Evolutionary conservation across 2,113 vertebrate species (phyloP).

Genomic region (Calyptommatus sinebrachiatus): DNA sequence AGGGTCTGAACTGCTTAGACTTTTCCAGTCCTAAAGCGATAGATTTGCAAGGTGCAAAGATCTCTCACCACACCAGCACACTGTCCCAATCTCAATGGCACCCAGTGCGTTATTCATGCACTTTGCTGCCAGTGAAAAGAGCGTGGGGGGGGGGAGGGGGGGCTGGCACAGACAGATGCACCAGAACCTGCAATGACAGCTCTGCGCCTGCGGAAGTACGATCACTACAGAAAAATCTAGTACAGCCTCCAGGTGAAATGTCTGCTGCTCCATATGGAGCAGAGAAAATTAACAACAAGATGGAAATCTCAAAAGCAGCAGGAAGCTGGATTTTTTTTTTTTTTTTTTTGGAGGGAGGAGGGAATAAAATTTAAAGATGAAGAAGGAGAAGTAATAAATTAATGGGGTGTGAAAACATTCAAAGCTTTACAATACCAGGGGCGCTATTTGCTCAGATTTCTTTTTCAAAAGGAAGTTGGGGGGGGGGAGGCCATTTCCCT

Average conservation of each 20-base stretch:
- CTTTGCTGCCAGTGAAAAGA: conserved; percentile 67
- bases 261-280: conserved; percentile 99
- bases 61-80: conserved; percentile 50
- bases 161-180: conserved; percentile 92
- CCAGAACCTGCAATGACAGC: conserved; percentile 95
- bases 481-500: neutral
- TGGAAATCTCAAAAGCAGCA: conserved; percentile 96
- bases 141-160: neutral
- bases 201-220: conserved; percentile 93
- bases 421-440: conserved; percentile 97
- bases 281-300: conserved; percentile 99
- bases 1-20: conserved; percentile 25
- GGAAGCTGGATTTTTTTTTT: conserved; percentile 87
- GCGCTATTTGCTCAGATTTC: conserved; percentile 94
- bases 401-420: conserved; percentile 97
- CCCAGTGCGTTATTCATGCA: conserved; percentile 83
- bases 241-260: conserved; percentile 99
- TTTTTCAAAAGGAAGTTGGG: conserved; percentile 2
- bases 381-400: conserved; percentile 98
- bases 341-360: conserved; percentile 65
- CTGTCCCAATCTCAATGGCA: conserved; percentile 75
- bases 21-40: conserved; percentile 56
- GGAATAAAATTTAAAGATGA: conserved; percentile 93
- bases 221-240: conserved; percentile 92
- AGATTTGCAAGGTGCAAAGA: conserved; percentile 67